Evolutionary conservation across 2,113 vertebrate genomes (phyloP).

Genomic region (Cebus imitator): DNA sequence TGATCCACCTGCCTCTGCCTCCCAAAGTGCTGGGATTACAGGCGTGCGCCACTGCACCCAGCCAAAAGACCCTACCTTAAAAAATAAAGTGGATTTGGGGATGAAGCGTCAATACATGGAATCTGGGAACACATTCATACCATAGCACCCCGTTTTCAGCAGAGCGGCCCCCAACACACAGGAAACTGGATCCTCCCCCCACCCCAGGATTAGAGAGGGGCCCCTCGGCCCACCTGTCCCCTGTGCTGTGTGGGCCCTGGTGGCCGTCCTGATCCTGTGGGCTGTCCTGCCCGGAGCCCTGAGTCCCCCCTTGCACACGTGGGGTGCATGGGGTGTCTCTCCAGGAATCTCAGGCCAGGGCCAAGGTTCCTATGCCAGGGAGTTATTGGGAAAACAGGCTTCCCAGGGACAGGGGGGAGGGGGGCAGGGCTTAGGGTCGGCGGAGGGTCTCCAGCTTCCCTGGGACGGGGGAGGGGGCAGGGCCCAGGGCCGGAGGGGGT

Average conservation of each 20-base stretch:
- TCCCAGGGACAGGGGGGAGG: neutral
- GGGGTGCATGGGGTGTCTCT: no score
- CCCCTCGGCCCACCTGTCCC: rapidly evolving
- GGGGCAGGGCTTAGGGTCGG: no score
- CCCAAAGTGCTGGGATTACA: no score
- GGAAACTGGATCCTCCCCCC: neutral
- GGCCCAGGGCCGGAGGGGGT: no score
- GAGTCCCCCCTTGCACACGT: no score
- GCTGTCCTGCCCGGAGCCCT: neutral
- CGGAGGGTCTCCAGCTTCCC: no score
- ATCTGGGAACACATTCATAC: neutral
- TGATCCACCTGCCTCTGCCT: no score
- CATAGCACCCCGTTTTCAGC: neutral
- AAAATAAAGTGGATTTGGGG: neutral
- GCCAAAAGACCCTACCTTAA: no score
- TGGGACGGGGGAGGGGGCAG: no score
- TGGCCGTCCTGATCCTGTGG: neutral
- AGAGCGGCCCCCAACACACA: neutral
- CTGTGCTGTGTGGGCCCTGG: neutral
- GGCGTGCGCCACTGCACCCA: no score
- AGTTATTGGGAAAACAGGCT: neutral
- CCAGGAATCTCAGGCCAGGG: neutral
- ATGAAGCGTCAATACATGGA: neutral
- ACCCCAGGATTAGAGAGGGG: neutral
- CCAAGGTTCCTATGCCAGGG: neutral